Conservation (phyloP, 2,888 invertebrate genomes). For the Tolmerus cingulatus region DNA sequence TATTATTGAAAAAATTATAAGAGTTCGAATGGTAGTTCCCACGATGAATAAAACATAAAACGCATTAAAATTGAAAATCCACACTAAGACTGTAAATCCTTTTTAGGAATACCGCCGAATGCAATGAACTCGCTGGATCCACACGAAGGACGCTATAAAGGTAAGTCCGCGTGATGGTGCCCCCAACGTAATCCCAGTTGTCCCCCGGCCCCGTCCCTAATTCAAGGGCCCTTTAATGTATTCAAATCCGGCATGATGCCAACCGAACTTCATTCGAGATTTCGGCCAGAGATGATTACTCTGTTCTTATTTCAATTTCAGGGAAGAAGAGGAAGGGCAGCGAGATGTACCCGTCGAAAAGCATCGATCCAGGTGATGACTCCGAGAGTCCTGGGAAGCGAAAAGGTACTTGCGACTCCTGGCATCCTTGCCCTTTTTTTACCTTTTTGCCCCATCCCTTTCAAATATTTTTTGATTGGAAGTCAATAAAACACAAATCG, state of each 20-base stretch:
- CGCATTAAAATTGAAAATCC: constrained; percentile 33
- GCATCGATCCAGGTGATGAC: constrained; percentile 60
- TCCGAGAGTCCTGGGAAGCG: constrained; percentile 63
- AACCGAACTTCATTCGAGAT: not conserved
- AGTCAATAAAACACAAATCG: constrained; percentile 45
- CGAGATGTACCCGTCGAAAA: constrained; percentile 60
- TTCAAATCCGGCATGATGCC: constrained; percentile 33
- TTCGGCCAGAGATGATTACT: constrained; percentile 6
- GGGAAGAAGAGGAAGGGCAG: constrained; percentile 54
- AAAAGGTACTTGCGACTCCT: constrained; percentile 57
- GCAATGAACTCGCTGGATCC: constrained; percentile 62
- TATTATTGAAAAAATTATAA: constrained; percentile 18
- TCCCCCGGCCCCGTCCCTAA: not conserved
- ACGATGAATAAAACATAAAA: constrained; percentile 40
- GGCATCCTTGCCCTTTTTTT: not conserved
- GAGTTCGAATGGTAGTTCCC: not conserved
- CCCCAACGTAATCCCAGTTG: constrained; percentile 17
- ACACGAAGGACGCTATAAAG: constrained; percentile 61
- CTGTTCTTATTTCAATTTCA: constrained; percentile 53
- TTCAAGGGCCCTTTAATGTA: constrained; percentile 5
- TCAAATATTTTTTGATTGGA: constrained; percentile 36
- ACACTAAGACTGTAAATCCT: constrained; percentile 25
- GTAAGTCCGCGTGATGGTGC: constrained; percentile 53
- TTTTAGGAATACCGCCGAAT: constrained; percentile 61
- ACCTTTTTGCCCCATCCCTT: not conserved